Evolutionary conservation across 2,797 vertebrate species (phyloP).

Genomic region (Dipus sagitta): DNA sequence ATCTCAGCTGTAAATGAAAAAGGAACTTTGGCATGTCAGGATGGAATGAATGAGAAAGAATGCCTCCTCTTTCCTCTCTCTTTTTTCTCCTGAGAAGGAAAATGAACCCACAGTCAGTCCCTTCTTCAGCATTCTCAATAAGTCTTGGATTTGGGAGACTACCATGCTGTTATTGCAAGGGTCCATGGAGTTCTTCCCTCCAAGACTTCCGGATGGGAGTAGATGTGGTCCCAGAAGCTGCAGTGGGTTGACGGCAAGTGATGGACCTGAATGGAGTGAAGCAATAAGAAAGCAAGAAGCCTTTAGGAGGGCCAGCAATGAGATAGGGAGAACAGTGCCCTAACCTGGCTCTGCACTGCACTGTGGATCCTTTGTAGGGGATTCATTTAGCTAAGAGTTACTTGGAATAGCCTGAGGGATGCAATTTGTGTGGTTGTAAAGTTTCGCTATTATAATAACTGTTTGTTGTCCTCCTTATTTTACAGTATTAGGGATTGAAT

Average conservation of each 20-base stretch:
- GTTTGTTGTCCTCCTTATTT: background rate
- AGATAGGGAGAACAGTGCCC: background rate
- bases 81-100: conserved; percentile 30
- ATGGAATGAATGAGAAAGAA: background rate
- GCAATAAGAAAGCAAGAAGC: background rate
- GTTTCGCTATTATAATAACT: background rate
- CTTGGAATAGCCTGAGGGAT: background rate
- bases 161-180: background rate
- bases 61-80: background rate
- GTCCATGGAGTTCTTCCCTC: background rate
- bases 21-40: background rate
- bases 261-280: background rate
- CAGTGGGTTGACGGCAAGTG: background rate
- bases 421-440: background rate
- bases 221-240: background rate
- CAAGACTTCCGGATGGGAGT: background rate
- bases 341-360: background rate
- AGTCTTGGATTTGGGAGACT: background rate
- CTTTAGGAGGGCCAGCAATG: background rate
- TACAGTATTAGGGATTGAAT: background rate
- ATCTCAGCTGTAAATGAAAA: conserved; percentile 25
- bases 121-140: background rate
- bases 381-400: background rate
- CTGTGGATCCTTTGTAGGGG: background rate
- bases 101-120: background rate